phyloP scores from a whole-genome alignment of 1,140 invertebrate genomes.

The Hydropsyche tenuis region DNA sequence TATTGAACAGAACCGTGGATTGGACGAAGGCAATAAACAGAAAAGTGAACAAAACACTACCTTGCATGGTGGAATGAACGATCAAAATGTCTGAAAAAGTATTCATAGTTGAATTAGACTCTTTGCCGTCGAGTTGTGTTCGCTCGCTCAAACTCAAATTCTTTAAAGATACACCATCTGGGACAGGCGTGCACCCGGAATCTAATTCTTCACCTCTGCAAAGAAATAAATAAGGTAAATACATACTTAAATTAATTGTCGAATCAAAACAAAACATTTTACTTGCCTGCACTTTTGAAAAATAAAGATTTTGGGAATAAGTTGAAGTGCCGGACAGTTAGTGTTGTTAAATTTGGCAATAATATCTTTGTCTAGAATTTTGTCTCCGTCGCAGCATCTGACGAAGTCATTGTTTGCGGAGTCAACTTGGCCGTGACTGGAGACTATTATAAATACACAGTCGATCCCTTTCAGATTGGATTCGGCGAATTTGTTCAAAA shows the following conservation, averaged over 20 bases:
- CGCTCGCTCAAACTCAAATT: neutral
- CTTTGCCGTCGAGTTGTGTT: constrained; percentile 23
- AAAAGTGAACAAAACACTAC: constrained; percentile 51
- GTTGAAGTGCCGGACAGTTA: constrained; percentile 65
- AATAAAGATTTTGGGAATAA: constrained; percentile 60
- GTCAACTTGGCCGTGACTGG: constrained; percentile 57
- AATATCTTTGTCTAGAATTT: constrained; percentile 61
- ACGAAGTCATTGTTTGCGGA: constrained; percentile 54
- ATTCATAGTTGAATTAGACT: constrained; percentile 49
- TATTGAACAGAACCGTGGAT: neutral
- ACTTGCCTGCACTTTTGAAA: no score
- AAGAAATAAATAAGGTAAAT: neutral
- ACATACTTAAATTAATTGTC: no score
- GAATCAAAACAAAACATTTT: no score
- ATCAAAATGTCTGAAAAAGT: constrained; percentile 71
- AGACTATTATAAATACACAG: constrained; percentile 60
- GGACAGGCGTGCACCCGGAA: constrained; percentile 47
- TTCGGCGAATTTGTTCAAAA: constrained; percentile 33
- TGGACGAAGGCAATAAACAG: neutral
- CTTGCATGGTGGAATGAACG: constrained; percentile 71
- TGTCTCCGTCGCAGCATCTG: constrained; percentile 58
- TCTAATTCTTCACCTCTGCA: constrained; percentile 53
- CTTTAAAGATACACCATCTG: neutral
- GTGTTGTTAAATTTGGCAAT: constrained; percentile 67
- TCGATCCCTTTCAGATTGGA: constrained; percentile 49